phyloP scores from a whole-genome alignment of 2,113 vertebrate genomes.

The Cynopterus brachyotis region DNA sequence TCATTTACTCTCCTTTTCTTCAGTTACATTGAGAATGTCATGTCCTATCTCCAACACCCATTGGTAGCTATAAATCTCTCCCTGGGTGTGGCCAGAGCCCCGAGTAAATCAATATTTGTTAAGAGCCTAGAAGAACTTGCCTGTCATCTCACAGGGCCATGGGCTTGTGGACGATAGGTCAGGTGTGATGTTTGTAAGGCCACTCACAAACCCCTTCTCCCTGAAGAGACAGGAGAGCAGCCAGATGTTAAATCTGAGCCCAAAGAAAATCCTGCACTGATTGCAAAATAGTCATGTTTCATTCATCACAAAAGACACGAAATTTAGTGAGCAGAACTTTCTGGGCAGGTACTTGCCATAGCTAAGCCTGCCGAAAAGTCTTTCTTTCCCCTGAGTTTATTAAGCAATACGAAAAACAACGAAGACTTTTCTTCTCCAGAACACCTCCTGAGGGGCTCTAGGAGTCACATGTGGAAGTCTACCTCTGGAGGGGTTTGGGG shows the following conservation, averaged over 20 bases:
- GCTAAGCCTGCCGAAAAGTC: background rate
- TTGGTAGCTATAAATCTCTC: rapidly evolving
- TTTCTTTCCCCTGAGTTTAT: background rate
- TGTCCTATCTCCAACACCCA: background rate
- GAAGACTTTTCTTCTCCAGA: background rate
- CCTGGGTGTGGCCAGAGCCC: background rate
- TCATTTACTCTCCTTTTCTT: background rate
- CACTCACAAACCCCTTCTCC: background rate
- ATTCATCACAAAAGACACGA: background rate
- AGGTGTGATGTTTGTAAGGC: background rate
- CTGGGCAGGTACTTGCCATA: background rate
- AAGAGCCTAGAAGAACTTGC: background rate
- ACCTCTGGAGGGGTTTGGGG: background rate
- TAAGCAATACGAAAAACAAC: background rate
- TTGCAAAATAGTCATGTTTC: background rate
- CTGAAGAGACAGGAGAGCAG: background rate
- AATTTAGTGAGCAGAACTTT: background rate
- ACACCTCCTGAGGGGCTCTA: background rate
- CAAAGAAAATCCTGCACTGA: background rate
- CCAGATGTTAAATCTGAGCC: background rate
- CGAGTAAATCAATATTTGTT: background rate
- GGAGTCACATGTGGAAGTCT: background rate
- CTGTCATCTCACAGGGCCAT: background rate
- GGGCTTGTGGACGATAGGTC: background rate
- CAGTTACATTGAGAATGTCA: background rate